Percentiles rank a stretch among this genome's conserved stretches.
Evolutionary conservation across 2,113 vertebrate genomes (phyloP).

Genomic region (Sylvietta virens): DNA sequence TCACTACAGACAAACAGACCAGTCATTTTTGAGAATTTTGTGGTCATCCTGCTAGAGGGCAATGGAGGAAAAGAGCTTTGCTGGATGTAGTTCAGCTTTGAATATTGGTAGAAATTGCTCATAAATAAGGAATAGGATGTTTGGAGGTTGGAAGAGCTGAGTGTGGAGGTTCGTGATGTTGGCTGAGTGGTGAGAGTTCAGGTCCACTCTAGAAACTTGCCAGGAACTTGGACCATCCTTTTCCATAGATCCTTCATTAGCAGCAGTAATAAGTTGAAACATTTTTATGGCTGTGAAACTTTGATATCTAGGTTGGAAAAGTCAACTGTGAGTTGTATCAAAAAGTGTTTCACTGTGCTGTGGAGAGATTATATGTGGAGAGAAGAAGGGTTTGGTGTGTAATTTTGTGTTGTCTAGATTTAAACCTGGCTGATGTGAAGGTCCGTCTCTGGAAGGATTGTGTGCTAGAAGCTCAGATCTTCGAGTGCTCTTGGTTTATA

Average conservation of each 20-base stretch:
- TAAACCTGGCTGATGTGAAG: not conserved
- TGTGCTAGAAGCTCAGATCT: not conserved
- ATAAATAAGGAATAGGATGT: not conserved
- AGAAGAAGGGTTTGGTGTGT: not conserved
- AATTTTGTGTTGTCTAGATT: not conserved
- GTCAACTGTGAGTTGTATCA: not conserved
- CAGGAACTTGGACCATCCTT: not conserved
- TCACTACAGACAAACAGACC: not conserved
- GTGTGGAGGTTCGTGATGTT: accelerated
- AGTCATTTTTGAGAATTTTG: not conserved
- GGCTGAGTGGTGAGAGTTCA: not conserved
- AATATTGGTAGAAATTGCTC: not conserved
- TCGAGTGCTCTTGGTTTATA: not conserved
- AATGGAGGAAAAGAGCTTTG: not conserved
- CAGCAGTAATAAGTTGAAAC: not conserved
- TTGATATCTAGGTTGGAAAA: not conserved
- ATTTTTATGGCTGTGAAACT: not conserved
- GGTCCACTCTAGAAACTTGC: not conserved
- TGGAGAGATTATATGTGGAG: not conserved
- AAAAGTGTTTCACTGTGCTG: not conserved
- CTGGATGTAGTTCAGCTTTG: not conserved
- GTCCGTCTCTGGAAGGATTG: not conserved
- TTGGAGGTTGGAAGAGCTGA: not conserved
- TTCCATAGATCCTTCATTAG: not conserved
- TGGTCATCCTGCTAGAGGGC: not conserved